These are phyloP conservation scores for Xerus inauris DNA, from an alignment of 2,113 vertebrate species.

Conservation along the genomic window DNA sequence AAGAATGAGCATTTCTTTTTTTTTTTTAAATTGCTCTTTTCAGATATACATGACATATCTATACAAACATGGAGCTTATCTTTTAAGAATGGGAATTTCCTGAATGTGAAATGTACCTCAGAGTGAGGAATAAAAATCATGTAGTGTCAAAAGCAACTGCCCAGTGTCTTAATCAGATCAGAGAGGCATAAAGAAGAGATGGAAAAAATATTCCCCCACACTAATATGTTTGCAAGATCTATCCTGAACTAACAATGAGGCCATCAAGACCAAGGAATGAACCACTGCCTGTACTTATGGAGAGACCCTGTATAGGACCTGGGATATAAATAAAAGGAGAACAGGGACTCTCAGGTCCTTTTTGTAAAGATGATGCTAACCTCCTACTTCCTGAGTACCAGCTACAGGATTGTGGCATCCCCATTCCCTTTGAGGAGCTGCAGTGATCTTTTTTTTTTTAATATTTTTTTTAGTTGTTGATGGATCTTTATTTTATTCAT, in stretches of 20 bases:
- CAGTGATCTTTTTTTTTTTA: too few relatives aligned
- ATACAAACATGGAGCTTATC: too few relatives aligned
- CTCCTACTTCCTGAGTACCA: not conserved
- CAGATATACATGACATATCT: too few relatives aligned
- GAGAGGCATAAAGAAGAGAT: not conserved
- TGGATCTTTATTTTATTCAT: too few relatives aligned
- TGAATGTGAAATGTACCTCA: accelerated
- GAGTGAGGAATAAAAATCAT: not conserved
- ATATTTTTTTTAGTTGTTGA: too few relatives aligned
- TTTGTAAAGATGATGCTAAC: not conserved
- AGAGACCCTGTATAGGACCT: not conserved
- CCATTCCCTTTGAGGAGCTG: not conserved
- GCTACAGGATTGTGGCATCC: too few relatives aligned
- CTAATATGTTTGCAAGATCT: not conserved
- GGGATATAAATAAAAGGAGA: not conserved
- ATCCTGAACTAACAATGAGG: not conserved
- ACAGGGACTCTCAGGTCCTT: not conserved
- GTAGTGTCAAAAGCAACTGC: not conserved
- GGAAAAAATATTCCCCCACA: not conserved
- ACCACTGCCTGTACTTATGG: not conserved
- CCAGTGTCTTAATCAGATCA: not conserved
- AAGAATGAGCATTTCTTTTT: not conserved
- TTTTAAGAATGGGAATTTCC: not conserved
- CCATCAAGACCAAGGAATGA: not conserved
- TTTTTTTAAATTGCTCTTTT: too few relatives aligned